Conservation (phyloP, 2,888 invertebrate species). For the Eurytoma californica region DNA sequence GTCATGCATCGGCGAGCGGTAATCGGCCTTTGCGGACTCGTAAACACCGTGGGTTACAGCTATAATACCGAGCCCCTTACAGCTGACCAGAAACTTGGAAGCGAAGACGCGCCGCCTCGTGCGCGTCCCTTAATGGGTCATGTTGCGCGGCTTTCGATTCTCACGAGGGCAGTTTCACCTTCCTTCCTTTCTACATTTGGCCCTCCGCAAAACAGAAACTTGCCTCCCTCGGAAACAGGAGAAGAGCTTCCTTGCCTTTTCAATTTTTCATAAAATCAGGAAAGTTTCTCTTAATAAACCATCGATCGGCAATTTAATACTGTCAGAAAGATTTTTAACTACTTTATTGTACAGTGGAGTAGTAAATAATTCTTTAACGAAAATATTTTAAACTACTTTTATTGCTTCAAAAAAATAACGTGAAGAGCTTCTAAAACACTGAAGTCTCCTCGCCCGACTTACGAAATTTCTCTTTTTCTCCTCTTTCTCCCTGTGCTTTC, state of each 20-base stretch:
- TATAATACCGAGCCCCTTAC: constrained; percentile 63
- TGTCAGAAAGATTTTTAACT: no score
- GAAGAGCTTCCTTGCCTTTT: constrained; percentile 2
- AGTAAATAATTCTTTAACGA: no score
- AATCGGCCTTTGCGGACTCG: constrained; percentile 70
- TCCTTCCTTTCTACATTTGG: constrained; percentile 6
- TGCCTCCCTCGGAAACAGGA: neutral
- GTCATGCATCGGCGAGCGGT: constrained; percentile 58
- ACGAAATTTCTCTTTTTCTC: constrained; percentile 50
- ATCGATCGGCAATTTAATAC: no score
- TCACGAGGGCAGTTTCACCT: constrained; percentile 61
- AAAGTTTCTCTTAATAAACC: neutral
- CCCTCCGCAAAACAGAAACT: neutral
- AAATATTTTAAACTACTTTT: no score
- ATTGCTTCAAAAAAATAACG: no score
- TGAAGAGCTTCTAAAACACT: constrained; percentile 13
- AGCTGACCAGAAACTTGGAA: constrained; percentile 64
- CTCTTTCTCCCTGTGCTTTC: constrained; percentile 56
- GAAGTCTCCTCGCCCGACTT: constrained; percentile 27
- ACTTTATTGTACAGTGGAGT: no score
- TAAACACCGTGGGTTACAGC: constrained; percentile 67
- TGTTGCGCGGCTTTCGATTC: constrained; percentile 63
- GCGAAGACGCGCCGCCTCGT: constrained; percentile 58
- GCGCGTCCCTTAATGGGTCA: constrained; percentile 67
- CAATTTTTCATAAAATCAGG: neutral